A percentile compares a stretch with the other conserved stretches of the same genome.
These are phyloP conservation scores for Lates calcarifer DNA, from an alignment of 2,113 vertebrate species.

Conservation along the genomic window DNA sequence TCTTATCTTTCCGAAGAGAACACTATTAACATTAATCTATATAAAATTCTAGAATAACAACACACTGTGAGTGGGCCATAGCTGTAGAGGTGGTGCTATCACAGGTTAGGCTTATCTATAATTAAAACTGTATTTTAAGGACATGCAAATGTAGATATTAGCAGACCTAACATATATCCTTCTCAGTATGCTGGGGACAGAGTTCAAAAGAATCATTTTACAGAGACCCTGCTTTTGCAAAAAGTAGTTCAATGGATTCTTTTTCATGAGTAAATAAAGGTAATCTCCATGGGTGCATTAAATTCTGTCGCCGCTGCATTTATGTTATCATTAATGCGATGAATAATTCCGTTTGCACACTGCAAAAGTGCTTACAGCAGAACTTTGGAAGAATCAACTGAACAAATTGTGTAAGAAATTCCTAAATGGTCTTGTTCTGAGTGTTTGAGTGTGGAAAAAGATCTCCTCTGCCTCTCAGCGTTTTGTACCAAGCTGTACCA, in stretches of 20 bases:
- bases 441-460: conserved; percentile 61
- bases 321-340: conserved; percentile 82
- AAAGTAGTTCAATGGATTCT: conserved; percentile 74
- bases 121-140: conserved; percentile 83
- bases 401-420: conserved; percentile 78
- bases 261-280: conserved; percentile 83
- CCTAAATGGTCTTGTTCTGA: conserved; percentile 73
- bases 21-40: conserved; percentile 57
- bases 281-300: conserved; percentile 74
- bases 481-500: conserved; percentile 31
- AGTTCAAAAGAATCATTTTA: conserved; percentile 76
- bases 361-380: conserved; percentile 78
- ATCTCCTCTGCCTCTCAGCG: conserved; percentile 40
- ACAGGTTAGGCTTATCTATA: conserved; percentile 81
- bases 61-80: conserved; percentile 43
- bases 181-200: conserved; percentile 62
- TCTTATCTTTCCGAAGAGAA: conserved; percentile 60
- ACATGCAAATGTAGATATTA: conserved; percentile 80
- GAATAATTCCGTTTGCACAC: conserved; percentile 83
- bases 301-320: conserved; percentile 81
- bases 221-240: conserved; percentile 43
- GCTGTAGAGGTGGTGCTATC: conserved; percentile 61
- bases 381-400: conserved; percentile 79
- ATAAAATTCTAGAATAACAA: conserved; percentile 48
- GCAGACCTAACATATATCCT: conserved; percentile 76